Base-by-base conservation (phyloP, 2,113 vertebrate genomes). In the Dolichotis patagonum region DNA sequence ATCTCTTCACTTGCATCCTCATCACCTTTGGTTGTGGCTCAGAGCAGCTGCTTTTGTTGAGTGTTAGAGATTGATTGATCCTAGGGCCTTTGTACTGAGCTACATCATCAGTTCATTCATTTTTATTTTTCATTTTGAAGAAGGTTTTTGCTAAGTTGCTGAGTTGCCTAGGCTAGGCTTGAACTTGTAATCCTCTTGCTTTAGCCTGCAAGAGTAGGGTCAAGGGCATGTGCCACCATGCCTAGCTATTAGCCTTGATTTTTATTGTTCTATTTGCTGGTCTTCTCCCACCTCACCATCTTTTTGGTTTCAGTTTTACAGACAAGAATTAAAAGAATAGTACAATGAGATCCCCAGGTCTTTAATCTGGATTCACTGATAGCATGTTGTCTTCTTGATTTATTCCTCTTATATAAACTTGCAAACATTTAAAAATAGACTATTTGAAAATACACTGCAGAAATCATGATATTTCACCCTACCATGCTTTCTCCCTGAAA, bases 221-320 rank as follows among this genome's bases (percentile, higher is more conserved):
- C 22, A 78, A 52, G 7, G 71, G 38, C 5, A 3, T 75, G 71
- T 0, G 30, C 77, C 46, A 19, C 30, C 17, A 32, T 17, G 2
- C 46, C 5, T 1, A 24, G 46, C 28, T 84, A 24, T 75, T n/a
- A 67, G n/a, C 17, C 35, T 28, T 38, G 56, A 90, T 86, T 96
- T 78, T 49, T 69, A 22, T 67, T 84, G 26, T 62, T 91, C 52
- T 81, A 83, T 82, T 96, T 94, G 58, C 14, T 85, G 49, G 30
- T 81, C 52, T 88, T 95, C 24, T 65, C n/a, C 4, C 5, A 22
- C 28, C 14, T 41, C 0, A 35, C 46, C n/a, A n/a, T 85, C 3
- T 67, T 91, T 94, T 94, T 85, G n/a, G 46, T 65, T 91, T 49
- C 16, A 77, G 62, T 35, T 13, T 73, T 69, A 75, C 12, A 22